These are phyloP conservation scores for Agrotis exclamationis DNA, from an alignment of 2,888 invertebrate species.

Conservation along the genomic window DNA sequence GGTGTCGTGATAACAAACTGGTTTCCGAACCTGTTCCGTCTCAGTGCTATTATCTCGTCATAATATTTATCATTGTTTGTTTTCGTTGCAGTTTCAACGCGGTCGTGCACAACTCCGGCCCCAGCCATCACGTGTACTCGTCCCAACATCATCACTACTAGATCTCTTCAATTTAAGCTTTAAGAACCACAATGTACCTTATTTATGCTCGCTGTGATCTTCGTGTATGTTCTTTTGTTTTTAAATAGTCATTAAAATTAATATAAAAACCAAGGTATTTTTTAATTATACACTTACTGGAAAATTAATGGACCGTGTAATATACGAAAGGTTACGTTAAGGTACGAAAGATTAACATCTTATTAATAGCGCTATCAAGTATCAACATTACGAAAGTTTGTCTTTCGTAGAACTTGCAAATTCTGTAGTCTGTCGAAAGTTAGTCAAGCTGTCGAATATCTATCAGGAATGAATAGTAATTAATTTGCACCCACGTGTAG, in stretches of 20 bases:
- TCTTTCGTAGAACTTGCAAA: slow-evolving; percentile 55
- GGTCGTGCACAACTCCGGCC: slow-evolving; percentile 88
- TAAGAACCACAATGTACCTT: slow-evolving; percentile 73
- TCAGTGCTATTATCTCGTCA: slow-evolving; percentile 48
- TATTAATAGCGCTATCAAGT: slow-evolving; percentile 45
- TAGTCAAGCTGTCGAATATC: slow-evolving; percentile 66
- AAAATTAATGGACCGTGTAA: slow-evolving; percentile 8
- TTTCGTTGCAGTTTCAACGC: slow-evolving; percentile 87
- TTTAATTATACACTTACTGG: slow-evolving; percentile 13
- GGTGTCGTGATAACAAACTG: slow-evolving; percentile 70
- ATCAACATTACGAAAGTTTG: slow-evolving; percentile 58
- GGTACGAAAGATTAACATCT: slow-evolving; percentile 17
- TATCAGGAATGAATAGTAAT: slow-evolving; percentile 61
- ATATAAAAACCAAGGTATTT: slow-evolving; percentile 40
- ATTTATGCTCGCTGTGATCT: slow-evolving; percentile 83
- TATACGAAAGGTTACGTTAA: too few species aligned
- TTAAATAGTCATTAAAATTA: slow-evolving; percentile 72
- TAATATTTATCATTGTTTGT: slow-evolving; percentile 59
- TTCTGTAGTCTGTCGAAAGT: slow-evolving; percentile 63
- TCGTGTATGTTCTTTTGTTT: slow-evolving; percentile 71
- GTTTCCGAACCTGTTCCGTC: slow-evolving; percentile 61
- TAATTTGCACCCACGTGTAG: slow-evolving; percentile 51
- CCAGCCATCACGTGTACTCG: slow-evolving; percentile 86
- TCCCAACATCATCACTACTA: slow-evolving; percentile 85
- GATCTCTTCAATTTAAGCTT: slow-evolving; percentile 62